phyloP scores from a whole-genome alignment of 2,888 invertebrate genomes.

The Macaria notata region DNA sequence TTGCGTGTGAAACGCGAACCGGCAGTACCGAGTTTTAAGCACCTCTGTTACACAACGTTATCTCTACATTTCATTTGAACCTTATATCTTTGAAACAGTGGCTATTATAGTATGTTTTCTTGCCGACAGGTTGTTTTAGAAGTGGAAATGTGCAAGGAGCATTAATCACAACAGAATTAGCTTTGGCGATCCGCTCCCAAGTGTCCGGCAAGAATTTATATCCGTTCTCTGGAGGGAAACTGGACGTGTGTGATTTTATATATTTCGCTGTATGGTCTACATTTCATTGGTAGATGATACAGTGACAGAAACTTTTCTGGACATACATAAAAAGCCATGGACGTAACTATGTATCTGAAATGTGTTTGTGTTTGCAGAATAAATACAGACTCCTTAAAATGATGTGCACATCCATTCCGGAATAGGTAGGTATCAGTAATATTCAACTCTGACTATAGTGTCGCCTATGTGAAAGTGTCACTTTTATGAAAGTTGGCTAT shows the following conservation, averaged over 20 bases:
- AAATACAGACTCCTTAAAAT: too few relatives aligned
- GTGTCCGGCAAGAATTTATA: conserved; percentile 76
- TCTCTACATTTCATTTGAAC: conserved; percentile 25
- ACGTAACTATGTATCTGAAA: too few relatives aligned
- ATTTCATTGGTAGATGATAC: too few relatives aligned
- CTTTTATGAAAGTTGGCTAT: too few relatives aligned
- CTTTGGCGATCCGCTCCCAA: conserved; percentile 79
- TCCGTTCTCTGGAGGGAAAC: conserved; percentile 40
- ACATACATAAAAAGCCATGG: too few relatives aligned
- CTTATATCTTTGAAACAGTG: conserved; percentile 40
- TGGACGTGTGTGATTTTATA: conserved; percentile 37
- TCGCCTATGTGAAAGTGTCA: too few relatives aligned
- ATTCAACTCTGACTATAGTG: too few relatives aligned
- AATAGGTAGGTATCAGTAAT: too few relatives aligned
- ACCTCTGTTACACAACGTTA: conserved; percentile 42
- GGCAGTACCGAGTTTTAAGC: conserved; percentile 70
- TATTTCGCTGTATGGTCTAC: background rate
- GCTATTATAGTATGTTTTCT: conserved; percentile 31
- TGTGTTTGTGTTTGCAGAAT: too few relatives aligned
- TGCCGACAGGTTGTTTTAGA: conserved; percentile 26
- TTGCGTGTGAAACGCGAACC: conserved; percentile 80
- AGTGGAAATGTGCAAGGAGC: conserved; percentile 73
- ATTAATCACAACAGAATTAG: conserved; percentile 82
- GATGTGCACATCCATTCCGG: too few relatives aligned
- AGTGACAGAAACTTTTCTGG: too few relatives aligned